Base-by-base conservation (phyloP, 2,113 vertebrate species). In the Amazona guildingii region DNA sequence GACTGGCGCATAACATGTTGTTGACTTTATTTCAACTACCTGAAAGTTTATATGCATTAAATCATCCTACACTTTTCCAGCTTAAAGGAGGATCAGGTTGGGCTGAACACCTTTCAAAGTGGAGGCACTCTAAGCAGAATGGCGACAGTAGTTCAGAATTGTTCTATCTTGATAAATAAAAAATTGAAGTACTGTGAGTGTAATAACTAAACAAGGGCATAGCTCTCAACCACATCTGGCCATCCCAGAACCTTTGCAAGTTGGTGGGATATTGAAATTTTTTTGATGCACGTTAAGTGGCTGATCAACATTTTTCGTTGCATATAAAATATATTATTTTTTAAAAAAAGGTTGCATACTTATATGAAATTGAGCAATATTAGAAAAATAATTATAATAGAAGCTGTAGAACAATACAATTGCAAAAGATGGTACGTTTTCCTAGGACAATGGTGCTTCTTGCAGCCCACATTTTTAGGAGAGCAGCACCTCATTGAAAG, bases 1-100 rank as follows among this genome's bases (percentile, higher is more conserved):
- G 33, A 49, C 35, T 18, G 31, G 24, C 2, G 1, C 18, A 24
- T 3, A 6, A 52, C 44, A 72, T 2, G 3, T 6, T 0, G 9
- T 28, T 68, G 81, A 44, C 57, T 81, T 93, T 37, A 46, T 57
- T 1, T 0, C 5, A 76, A 31, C 31, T 33, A 55, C 4, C 6
- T 48, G 39, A 39, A 81, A 28, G 37, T 59, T 57, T 63, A 49
- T 54, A 28, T 4, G 10, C 43, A 44, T 39, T 49, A 88, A 92
- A 33, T 61, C 35, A n/a, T 64, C 43, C 24, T 20, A 15, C 28
- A 44, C 21, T 63, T 78, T 80, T 54, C 49, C 19, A 24, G 35
- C 12, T 57, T 57, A 64, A 63, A 51, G 15, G 9, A 52, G 23
- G 59, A 69, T 67, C 39, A 55, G 4, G 7, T 44, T 94, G 63